phyloP scores from a whole-genome alignment of 1,140 invertebrate species.

The Drosophila mojavensis region DNA sequence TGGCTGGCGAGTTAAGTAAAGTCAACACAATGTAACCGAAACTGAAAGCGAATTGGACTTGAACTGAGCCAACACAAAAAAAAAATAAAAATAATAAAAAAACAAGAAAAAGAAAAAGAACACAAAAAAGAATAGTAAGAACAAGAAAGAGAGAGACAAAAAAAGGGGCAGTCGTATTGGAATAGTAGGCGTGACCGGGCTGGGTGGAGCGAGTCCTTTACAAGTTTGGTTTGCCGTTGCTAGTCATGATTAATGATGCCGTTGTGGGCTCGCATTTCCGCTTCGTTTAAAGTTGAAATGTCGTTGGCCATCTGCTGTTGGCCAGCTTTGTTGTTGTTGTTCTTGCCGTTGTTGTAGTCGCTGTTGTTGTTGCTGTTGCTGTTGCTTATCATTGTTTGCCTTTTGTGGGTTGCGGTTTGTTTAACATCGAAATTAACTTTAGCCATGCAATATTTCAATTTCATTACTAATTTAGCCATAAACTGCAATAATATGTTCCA shows the following conservation, averaged over 20 bases:
- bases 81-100: background rate
- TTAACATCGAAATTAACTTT: constrained; percentile 76
- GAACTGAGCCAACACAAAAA: constrained; percentile 2
- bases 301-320: constrained; percentile 52
- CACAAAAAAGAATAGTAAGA: background rate
- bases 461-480: background rate
- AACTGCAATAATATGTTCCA: background rate
- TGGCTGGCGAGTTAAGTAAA: constrained; percentile 30
- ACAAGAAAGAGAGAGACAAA: background rate
- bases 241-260: constrained; percentile 76
- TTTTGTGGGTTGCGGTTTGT: constrained; percentile 67
- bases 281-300: constrained; percentile 80
- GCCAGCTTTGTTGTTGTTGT: background rate
- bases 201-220: background rate
- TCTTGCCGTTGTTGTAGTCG: constrained; percentile 2
- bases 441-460: constrained; percentile 35
- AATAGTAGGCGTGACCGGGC: background rate
- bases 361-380: constrained; percentile 5
- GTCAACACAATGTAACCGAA: constrained; percentile 35
- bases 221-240: constrained; percentile 25
- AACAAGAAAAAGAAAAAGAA: background rate
- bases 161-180: background rate
- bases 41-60: constrained; percentile 17
- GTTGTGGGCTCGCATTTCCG: constrained; percentile 70
- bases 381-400: constrained; percentile 56